A percentile compares a stretch with the other conserved stretches of the same genome.
Evolutionary conservation across 2,113 vertebrate species (phyloP).

Genomic region (Eurystomus gularis): DNA sequence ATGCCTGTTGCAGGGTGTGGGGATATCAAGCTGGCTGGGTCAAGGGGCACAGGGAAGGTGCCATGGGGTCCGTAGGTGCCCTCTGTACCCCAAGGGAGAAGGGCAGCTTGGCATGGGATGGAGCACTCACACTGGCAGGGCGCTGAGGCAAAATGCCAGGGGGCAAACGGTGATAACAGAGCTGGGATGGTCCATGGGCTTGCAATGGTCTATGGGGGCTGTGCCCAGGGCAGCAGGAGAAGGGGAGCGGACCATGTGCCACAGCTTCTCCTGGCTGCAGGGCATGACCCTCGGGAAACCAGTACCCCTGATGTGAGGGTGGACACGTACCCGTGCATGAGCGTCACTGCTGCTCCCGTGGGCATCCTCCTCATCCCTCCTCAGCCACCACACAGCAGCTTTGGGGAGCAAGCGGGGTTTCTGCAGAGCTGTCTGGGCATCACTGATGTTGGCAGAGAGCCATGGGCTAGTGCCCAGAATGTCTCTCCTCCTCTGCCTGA

Average conservation of each 20-base stretch:
- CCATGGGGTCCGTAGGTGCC: fast-evolving
- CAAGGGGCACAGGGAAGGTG: fast-evolving
- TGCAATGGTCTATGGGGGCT: fast-evolving
- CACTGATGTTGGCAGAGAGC: fast-evolving
- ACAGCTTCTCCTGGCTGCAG: background rate
- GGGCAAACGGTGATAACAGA: fast-evolving
- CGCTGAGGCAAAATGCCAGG: fast-evolving
- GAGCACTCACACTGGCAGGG: fast-evolving
- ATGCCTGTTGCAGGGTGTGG: background rate
- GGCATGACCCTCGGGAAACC: fast-evolving
- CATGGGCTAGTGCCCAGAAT: fast-evolving
- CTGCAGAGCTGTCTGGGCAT: background rate
- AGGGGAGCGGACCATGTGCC: fast-evolving
- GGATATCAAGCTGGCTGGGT: fast-evolving
- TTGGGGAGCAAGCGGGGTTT: fast-evolving
- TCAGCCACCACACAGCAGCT: fast-evolving
- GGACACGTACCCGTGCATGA: fast-evolving
- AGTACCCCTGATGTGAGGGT: fast-evolving
- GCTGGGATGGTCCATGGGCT: fast-evolving
- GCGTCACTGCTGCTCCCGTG: fast-evolving
- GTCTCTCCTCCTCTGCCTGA: background rate
- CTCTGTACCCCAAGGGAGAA: fast-evolving
- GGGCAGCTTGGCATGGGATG: background rate
- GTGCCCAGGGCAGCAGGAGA: fast-evolving
- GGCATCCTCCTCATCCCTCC: background rate